Evolutionary conservation across 2,888 invertebrate genomes (phyloP), one percentile per base, ranked within the genome.

Genomic region (Erebia aethiops): DNA sequence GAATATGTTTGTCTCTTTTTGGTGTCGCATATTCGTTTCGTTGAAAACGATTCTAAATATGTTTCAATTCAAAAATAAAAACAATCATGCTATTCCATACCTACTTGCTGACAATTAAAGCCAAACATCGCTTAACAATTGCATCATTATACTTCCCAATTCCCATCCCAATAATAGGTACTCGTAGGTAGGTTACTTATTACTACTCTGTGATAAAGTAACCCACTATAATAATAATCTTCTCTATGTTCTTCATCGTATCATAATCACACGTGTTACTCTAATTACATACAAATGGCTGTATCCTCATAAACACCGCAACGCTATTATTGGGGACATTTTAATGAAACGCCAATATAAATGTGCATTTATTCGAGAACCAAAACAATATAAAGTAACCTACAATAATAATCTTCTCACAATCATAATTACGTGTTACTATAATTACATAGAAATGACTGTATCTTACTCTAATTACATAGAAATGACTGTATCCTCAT

Each of bases 291-390:
- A 18, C 35, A 58, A 67, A 58, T 60, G 46, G 49, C 26, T 58
- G 13, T 60, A 16, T 51, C n/a, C 58, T 26, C 46, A 26, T 58
- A 58, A 67, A 67, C 67, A 67, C 26, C 46, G 10, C 35, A 14
- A 11, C 46, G 49, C 51, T 7, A 51, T 58, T 67, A 67, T 67
- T 35, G 35, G 43, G 49, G 61, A 66, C 66, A 54, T 16, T 62
- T 62, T 70, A 60, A 70, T 57, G 66, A 61, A 56, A 61, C 54
- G 56, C 65, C 62, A 61, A 56, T 65, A 56, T 56, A 49, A 52
- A 62, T 49, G 62, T 46, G 46, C 62, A 67, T 26, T 60, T 70
- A 18, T 67, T 57, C 46, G 66, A n/a, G 62, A 61, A 49, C 70
- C 61, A 56, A 66, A 70, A 57, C 62, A 70, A 43, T 43, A 43